A percentile compares a stretch with the other conserved stretches of the same genome.
phyloP scores from a whole-genome alignment of 2,888 invertebrate genomes.

The Callosobruchus maculatus region DNA sequence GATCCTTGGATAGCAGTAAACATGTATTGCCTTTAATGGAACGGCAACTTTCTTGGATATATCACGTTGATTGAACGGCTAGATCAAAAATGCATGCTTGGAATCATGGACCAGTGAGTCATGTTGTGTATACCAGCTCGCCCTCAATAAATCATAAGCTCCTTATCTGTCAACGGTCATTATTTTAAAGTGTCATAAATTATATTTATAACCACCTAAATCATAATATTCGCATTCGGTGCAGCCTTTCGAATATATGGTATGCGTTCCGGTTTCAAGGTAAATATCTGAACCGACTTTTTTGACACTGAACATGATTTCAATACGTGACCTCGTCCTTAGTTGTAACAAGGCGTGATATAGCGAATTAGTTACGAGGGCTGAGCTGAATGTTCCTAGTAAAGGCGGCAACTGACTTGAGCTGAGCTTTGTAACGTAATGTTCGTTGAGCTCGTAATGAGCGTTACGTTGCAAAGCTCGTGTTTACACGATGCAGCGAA shows the following conservation, averaged over 20 bases:
- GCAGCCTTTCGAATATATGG: background rate
- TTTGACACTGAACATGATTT: background rate
- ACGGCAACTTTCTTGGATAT: no score
- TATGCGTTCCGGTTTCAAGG: background rate
- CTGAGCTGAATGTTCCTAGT: background rate
- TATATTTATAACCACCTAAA: background rate
- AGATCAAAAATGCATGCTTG: background rate
- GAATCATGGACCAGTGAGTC: background rate
- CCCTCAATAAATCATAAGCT: background rate
- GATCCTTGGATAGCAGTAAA: no score
- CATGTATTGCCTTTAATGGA: no score
- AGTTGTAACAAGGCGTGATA: background rate
- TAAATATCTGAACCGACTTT: background rate
- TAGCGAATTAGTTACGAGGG: background rate
- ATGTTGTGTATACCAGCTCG: background rate
- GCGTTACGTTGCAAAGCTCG: no score
- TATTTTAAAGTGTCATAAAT: background rate
- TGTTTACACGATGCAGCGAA: no score
- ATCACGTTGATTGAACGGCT: no score
- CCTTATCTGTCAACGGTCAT: background rate
- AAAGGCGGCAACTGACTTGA: no score
- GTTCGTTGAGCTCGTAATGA: no score
- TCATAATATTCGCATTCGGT: background rate
- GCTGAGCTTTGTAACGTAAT: no score
- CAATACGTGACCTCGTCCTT: background rate